Evolutionary conservation across 2,888 invertebrate genomes (phyloP), one percentile per base, ranked within the genome.

Genomic region (Stenodera caucasica): DNA sequence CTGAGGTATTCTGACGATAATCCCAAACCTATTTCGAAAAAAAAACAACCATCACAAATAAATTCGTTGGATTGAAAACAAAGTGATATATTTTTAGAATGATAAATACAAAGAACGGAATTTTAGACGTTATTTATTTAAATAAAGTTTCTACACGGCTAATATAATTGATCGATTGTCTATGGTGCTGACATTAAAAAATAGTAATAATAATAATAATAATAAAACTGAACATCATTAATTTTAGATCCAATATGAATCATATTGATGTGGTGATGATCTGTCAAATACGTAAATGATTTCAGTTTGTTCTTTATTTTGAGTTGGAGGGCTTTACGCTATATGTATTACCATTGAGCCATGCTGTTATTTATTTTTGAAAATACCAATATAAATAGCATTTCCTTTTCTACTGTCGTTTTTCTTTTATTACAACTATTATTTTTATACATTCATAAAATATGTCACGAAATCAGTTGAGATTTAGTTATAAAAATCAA

Each of bases 1-100:
- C 82, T 83, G 72, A 88, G 81, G 77, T 88, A 88, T 76, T 88
- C 88, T 23, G 87, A 81, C 59, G 85, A 84, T 68, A 88, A 77
- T 65, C 86, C 86, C 71, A 86, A 78, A 63, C 86, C 86, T 81
- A 80, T 61, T 75, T 57, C 56, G 52, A 58, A 53, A 15, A 30
- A 12, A 23, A 30, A n/a, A n/a, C 12, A 9, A 45, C 18, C 18
- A 40, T 40, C 6, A 40, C 18, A 8, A 26, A 26, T 14, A 32
- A 51, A 30, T n/a, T 30, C 15, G 29, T 21, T 26, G 12, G n/a
- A n/a, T 45, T 45, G 6, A 3, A 21, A 21, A 45, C 45, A 45
- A 45, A 45, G 45, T 11, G 8, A 11, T 21, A n/a, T 32, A 51
- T 32, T 30, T 30, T 51, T 51, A 32, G 29, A 30, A n/a, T n/a